Percentiles rank a stretch among this genome's conserved stretches.
phyloP scores from a whole-genome alignment of 2,113 vertebrate species.

The Glaucomys volans region DNA sequence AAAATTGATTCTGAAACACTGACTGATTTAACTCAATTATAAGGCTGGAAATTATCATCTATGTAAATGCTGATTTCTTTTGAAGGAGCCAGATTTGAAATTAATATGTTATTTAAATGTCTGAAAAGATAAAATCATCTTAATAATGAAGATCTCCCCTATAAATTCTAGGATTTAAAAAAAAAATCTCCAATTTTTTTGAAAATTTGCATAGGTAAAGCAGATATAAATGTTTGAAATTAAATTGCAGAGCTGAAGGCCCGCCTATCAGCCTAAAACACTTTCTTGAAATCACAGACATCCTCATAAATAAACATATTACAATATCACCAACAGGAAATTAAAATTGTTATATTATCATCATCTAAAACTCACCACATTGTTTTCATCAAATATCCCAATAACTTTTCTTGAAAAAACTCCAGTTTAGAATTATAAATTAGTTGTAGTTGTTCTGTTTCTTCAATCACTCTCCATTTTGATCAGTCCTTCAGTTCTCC shows the following conservation, averaged over 20 bases:
- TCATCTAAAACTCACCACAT: background rate
- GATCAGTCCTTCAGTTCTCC: background rate
- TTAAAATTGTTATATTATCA: background rate
- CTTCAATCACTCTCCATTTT: background rate
- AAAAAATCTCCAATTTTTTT: background rate
- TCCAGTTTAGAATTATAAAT: background rate
- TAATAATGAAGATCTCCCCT: background rate
- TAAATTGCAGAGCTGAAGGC: background rate
- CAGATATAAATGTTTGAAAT: background rate
- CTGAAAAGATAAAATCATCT: background rate
- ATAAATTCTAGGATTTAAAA: background rate
- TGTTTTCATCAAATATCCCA: background rate
- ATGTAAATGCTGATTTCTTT: background rate
- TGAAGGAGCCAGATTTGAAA: background rate
- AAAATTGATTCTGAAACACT: conserved; percentile 10
- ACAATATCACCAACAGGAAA: background rate
- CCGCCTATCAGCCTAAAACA: background rate
- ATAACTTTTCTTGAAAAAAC: background rate
- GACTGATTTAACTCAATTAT: background rate
- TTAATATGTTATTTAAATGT: background rate
- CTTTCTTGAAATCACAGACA: background rate
- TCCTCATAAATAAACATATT: background rate
- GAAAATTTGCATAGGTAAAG: background rate
- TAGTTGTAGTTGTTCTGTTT: background rate
- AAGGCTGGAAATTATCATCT: background rate